These are phyloP conservation scores for Lasioglossum malachurum DNA, from an alignment of 2,888 invertebrate species.

Conservation along the genomic window DNA sequence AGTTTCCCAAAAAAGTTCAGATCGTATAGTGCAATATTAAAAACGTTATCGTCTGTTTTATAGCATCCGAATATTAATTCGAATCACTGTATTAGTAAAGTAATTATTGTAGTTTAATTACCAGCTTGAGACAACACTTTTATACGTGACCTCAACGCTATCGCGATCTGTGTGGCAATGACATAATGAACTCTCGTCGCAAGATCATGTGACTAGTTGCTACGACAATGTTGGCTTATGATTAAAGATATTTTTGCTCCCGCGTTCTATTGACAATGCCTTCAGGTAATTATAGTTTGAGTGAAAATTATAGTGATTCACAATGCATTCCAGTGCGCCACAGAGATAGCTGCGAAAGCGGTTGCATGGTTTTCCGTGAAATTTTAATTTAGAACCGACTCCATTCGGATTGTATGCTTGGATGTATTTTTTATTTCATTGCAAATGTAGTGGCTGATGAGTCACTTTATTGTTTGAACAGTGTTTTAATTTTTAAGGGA, in stretches of 20 bases:
- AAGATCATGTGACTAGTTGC: neutral
- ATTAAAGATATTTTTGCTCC: neutral
- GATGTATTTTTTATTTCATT: slow-evolving; percentile 20
- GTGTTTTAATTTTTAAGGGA: too few species aligned
- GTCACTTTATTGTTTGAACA: neutral
- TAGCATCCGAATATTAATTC: too few species aligned
- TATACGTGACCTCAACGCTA: slow-evolving; percentile 11
- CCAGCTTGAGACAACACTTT: neutral
- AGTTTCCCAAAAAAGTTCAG: too few species aligned
- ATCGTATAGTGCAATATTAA: too few species aligned
- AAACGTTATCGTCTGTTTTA: too few species aligned
- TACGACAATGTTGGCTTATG: neutral
- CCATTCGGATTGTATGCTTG: neutral
- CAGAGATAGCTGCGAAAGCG: neutral
- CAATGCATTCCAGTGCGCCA: neutral
- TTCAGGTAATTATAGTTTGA: neutral
- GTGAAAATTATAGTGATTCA: neutral
- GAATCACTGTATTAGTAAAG: too few species aligned
- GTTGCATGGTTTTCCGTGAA: slow-evolving; percentile 16
- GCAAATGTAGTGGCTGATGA: neutral
- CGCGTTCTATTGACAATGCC: neutral
- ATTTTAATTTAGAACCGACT: slow-evolving; percentile 23
- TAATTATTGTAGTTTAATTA: neutral
- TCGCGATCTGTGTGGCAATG: slow-evolving; percentile 51
- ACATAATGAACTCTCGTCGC: slow-evolving; percentile 51